Percentiles rank a stretch among this genome's conserved stretches.
Evolutionary conservation across 1,140 invertebrate genomes (phyloP).

Genomic region (Aphidius gifuensis): DNA sequence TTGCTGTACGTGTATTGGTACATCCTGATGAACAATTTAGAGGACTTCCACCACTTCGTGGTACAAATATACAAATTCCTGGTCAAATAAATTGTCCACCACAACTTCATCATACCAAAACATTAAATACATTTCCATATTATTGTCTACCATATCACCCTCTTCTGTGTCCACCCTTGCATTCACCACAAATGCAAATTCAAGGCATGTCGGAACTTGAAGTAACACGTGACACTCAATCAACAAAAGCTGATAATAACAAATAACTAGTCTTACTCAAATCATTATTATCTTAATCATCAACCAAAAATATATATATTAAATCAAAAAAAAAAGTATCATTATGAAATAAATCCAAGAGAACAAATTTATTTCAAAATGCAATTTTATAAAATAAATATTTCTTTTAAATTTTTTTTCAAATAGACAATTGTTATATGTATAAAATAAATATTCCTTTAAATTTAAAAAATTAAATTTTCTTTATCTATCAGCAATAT

Average conservation of each 20-base stretch:
- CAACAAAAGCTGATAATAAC: constrained; percentile 41
- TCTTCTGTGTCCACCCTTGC: constrained; percentile 47
- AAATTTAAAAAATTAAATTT: constrained; percentile 11
- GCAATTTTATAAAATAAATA: too few relatives aligned
- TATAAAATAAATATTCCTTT: constrained; percentile 1
- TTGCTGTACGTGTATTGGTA: constrained; percentile 50
- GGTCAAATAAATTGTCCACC: constrained; percentile 41
- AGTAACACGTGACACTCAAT: constrained; percentile 36
- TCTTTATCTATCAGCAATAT: constrained; percentile 8
- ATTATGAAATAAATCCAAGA: not conserved
- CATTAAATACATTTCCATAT: constrained; percentile 50
- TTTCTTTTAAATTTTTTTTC: not conserved
- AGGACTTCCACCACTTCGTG: constrained; percentile 41
- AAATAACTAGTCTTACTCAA: constrained; percentile 20
- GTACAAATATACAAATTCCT: constrained; percentile 42
- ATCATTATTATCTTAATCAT: not conserved
- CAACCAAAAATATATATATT: constrained; percentile 29
- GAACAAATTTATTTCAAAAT: constrained; percentile 7
- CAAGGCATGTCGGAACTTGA: constrained; percentile 41
- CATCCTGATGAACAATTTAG: constrained; percentile 52
- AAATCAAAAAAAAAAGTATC: not conserved
- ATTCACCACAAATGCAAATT: constrained; percentile 47
- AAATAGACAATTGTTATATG: too few relatives aligned
- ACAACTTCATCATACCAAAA: constrained; percentile 46
- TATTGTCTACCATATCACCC: constrained; percentile 54